Base-by-base conservation (phyloP, 2,888 invertebrate species). In the Hoplodrina ambigua region DNA sequence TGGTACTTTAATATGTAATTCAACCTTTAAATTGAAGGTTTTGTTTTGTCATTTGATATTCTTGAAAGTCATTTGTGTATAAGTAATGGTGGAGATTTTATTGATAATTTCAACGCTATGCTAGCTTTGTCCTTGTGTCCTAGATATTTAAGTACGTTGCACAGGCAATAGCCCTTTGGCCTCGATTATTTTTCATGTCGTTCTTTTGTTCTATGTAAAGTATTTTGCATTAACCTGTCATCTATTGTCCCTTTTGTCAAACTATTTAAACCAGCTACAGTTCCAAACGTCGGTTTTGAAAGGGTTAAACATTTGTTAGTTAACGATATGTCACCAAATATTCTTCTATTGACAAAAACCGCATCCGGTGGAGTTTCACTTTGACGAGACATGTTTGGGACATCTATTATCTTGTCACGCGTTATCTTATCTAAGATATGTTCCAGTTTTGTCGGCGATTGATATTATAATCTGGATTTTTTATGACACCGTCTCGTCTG, bases 401-500 rank as follows among this genome's bases (percentile, higher is more conserved):
- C 55, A 84, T 83, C 75, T 37, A 82, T 82, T 78, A 74, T 67
- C 67, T 76, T 73, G 62, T 80, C 63, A 62, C 46, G 59, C n/a
- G 53, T 71, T 82, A 80, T 83, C 80, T 83, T 74, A 82, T 84
- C 83, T 74, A 10, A n/a, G 49, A 63, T 53, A 17, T 66, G 72
- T 72, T 44, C 60, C 59, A 72, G 63, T 64, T 82, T 72, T 69
- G 54, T 76, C 15, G 20, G 54, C 52, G n/a, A 53, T 55, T 52
- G 58, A 70, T 69, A 69, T 62, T 50, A 49, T n/a, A 65, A 66
- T 61, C 77, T 72, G 52, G 30, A 15, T 49, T 62, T 69, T 57
- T 69, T 54, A 19, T 61, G 52, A 44, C 54, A 44, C 62, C 46
- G n/a, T 69, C 53, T 65, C 37, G n/a, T 67, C 49, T 19, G 55